Evolutionary conservation across 2,113 vertebrate genomes (phyloP).

Genomic region (Tyto alba): DNA sequence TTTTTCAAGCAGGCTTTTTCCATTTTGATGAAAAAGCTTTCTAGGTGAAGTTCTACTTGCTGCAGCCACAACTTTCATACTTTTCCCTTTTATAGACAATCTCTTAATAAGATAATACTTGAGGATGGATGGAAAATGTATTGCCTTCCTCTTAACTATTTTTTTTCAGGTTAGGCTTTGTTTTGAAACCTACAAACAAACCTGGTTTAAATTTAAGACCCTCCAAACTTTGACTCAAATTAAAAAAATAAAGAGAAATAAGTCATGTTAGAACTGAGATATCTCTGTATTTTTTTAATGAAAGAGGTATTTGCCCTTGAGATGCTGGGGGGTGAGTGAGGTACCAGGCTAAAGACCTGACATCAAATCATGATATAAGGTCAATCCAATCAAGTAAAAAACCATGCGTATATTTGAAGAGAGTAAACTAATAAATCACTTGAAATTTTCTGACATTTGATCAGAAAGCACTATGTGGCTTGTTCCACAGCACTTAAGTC

Average conservation of each 20-base stretch:
- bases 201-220: background rate
- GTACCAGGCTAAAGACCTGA: background rate
- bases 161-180: background rate
- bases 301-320: background rate
- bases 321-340: background rate
- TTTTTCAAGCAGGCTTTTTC: background rate
- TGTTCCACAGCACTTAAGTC: background rate
- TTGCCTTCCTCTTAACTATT: background rate
- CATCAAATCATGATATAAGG: background rate
- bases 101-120: background rate
- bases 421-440: background rate
- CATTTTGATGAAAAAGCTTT: background rate
- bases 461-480: background rate
- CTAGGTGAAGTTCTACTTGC: background rate
- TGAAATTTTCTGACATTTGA: background rate
- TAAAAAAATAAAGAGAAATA: background rate
- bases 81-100: background rate
- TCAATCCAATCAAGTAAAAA: background rate
- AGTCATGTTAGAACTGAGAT: background rate
- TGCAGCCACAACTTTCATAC: fast-evolving
- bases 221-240: background rate
- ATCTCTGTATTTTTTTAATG: background rate
- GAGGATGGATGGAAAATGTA: background rate
- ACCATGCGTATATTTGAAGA: background rate
- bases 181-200: background rate